Conservation (phyloP, 1,140 invertebrate species). For the Bilobella aurantiaca region DNA sequence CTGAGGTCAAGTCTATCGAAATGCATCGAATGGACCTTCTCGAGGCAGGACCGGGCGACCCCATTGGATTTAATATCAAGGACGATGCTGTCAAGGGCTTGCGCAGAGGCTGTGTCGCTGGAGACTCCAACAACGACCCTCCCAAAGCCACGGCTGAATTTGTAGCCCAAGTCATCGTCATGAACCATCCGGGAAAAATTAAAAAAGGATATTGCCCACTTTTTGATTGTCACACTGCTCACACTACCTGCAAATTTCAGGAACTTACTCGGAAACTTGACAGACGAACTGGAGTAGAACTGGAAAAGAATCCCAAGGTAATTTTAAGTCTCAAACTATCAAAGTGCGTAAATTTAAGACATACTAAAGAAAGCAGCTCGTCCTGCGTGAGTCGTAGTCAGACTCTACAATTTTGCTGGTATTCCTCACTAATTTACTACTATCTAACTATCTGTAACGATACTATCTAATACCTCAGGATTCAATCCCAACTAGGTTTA, state of each 20-base stretch:
- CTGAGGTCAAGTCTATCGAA: constrained; percentile 98
- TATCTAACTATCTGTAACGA: no score
- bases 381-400: no score
- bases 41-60: constrained; percentile 93
- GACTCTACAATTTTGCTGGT: no score
- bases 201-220: constrained; percentile 94
- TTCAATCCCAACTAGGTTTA: no score
- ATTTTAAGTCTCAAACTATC: background rate
- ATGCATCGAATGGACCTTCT: constrained; percentile 96
- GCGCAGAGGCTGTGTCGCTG: constrained; percentile 89
- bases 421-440: no score
- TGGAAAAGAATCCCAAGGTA: constrained; percentile 65
- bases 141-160: constrained; percentile 86
- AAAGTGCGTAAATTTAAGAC: background rate
- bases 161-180: constrained; percentile 91
- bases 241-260: constrained; percentile 96
- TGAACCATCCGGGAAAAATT: constrained; percentile 97
- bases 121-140: constrained; percentile 92
- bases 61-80: constrained; percentile 99
- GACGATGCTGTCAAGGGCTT: constrained; percentile 98
- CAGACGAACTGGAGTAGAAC: constrained; percentile 86
- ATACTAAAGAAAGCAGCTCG: no score
- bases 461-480: no score
- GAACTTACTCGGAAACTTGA: constrained; percentile 98
- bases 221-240: constrained; percentile 95